A percentile compares a stretch with the other conserved stretches of the same genome.
These are phyloP conservation scores for Aromia moschata DNA, from an alignment of 2,888 invertebrate genomes.

Conservation along the genomic window DNA sequence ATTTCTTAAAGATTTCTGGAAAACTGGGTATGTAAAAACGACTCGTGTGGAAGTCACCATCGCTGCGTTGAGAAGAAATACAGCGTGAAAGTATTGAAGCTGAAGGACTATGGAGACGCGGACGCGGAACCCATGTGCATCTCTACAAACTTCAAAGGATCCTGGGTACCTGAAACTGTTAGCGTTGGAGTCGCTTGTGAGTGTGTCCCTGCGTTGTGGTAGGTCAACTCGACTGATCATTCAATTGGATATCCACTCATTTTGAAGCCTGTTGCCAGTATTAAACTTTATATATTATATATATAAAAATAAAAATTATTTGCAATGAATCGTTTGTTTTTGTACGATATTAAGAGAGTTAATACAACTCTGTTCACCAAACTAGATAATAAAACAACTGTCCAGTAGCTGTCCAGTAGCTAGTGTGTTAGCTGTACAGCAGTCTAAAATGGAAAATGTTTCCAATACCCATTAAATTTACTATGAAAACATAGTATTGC, in stretches of 20 bases:
- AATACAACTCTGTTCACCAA: too few relatives aligned
- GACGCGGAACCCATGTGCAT: slow-evolving; percentile 36
- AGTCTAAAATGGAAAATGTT: too few relatives aligned
- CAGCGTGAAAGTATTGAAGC: slow-evolving; percentile 56
- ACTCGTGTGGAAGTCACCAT: slow-evolving; percentile 50
- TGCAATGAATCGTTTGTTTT: not conserved
- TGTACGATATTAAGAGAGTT: too few relatives aligned
- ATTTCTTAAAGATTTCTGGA: slow-evolving; percentile 55
- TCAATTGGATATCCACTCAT: too few relatives aligned
- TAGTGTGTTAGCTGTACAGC: too few relatives aligned
- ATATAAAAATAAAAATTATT: not conserved
- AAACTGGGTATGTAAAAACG: slow-evolving; percentile 53
- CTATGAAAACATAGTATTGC: too few relatives aligned
- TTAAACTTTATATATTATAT: not conserved
- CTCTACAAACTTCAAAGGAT: slow-evolving; percentile 51
- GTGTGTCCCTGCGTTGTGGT: slow-evolving; percentile 46
- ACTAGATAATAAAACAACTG: too few relatives aligned
- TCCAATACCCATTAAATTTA: too few relatives aligned
- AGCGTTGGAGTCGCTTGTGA: slow-evolving; percentile 60
- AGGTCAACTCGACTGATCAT: slow-evolving; percentile 5
- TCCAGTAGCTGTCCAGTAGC: too few relatives aligned
- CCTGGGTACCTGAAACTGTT: slow-evolving; percentile 55
- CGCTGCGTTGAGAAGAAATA: slow-evolving; percentile 54
- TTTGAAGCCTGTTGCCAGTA: not conserved
- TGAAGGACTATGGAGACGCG: slow-evolving; percentile 30